Evolutionary conservation across 2,797 vertebrate genomes (phyloP).

Genomic region (Sphenopsis melanotis): DNA sequence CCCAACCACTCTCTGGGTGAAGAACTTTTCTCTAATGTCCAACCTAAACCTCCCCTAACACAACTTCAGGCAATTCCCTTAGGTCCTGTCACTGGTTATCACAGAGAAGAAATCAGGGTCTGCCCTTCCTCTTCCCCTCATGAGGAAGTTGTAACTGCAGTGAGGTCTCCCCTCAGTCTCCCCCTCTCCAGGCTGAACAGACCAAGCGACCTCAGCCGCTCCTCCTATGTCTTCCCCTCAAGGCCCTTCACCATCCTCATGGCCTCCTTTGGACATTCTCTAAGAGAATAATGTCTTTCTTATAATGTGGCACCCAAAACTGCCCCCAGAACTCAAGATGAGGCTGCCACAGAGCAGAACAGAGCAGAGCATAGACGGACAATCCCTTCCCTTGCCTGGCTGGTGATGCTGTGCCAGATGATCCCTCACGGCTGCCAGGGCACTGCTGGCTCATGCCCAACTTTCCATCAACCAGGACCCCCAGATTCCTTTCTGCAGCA

Average conservation of each 20-base stretch:
- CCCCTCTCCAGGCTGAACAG: not conserved
- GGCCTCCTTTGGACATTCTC: not conserved
- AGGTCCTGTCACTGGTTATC: not conserved
- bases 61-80: not conserved
- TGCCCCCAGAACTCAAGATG: not conserved
- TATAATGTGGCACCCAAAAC: not conserved
- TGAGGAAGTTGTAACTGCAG: fast-evolving
- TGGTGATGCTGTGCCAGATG: not conserved
- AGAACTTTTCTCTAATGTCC: not conserved
- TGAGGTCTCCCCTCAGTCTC: not conserved
- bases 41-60: not conserved
- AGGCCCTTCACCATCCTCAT: not conserved
- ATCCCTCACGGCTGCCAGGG: not conserved
- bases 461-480: not conserved
- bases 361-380: not conserved
- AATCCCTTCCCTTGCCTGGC: not conserved
- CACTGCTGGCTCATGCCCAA: not conserved
- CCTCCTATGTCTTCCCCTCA: not conserved
- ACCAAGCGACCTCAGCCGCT: fast-evolving
- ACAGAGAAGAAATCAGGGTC: not conserved
- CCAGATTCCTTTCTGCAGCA: not conserved
- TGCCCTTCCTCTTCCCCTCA: not conserved
- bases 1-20: not conserved
- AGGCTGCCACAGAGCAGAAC: not conserved
- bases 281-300: not conserved